phyloP scores from a whole-genome alignment of 1,140 invertebrate genomes.

The Euschistus heros region DNA sequence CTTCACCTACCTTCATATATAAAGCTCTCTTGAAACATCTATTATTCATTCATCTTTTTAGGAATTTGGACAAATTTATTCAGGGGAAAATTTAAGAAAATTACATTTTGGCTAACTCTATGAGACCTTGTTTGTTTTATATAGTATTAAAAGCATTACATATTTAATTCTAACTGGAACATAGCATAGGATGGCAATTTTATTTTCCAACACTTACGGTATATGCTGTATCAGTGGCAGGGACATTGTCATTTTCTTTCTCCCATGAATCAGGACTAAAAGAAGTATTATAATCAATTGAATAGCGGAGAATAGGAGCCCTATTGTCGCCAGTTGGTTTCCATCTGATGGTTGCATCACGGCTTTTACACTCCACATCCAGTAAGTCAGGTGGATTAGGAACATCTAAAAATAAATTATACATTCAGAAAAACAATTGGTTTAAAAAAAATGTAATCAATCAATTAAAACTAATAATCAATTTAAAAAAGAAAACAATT shows the following conservation, averaged over 20 bases:
- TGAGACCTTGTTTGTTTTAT: too few relatives aligned
- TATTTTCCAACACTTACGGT: constrained; percentile 35
- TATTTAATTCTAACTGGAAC: too few relatives aligned
- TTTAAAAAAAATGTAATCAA: not conserved
- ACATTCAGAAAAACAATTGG: not conserved
- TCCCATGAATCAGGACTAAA: constrained; percentile 91
- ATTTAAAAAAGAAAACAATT: not conserved
- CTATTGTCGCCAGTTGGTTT: constrained; percentile 83
- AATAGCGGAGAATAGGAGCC: constrained; percentile 83
- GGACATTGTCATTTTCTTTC: constrained; percentile 57
- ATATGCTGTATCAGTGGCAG: constrained; percentile 67
- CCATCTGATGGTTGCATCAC: constrained; percentile 71
- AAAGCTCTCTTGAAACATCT: too few relatives aligned
- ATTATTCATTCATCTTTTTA: too few relatives aligned
- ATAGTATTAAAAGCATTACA: too few relatives aligned
- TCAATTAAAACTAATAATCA: not conserved
- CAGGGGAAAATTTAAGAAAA: too few relatives aligned
- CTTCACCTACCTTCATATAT: too few relatives aligned
- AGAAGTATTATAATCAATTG: constrained; percentile 87
- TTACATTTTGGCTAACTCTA: too few relatives aligned
- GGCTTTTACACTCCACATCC: constrained; percentile 53
- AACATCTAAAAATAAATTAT: constrained; percentile 55
- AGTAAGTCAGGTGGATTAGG: constrained; percentile 75
- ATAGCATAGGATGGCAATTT: too few relatives aligned
- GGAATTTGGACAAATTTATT: too few relatives aligned